Base-by-base conservation (phyloP, 1,140 invertebrate genomes). In the Neodiprion lecontei region DNA sequence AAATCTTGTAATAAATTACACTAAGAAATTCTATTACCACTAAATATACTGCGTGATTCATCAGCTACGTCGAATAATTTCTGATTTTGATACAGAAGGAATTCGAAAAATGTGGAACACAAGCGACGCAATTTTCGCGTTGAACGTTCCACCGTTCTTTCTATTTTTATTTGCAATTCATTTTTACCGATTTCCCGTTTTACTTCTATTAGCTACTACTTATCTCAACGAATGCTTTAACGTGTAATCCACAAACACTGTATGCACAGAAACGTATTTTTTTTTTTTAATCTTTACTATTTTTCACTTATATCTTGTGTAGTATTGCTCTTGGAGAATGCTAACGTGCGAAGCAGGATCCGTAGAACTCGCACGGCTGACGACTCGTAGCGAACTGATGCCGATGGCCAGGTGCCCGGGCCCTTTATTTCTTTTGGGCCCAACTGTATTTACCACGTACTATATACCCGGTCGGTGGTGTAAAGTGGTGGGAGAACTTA, bases 381-480 rank as follows among this genome's bases (percentile, higher is more conserved):
- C 79, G 82, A 81, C 78, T 78, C 78, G 76, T 76, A 80, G 80
- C 82, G 79, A 82, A 87, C 85, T 86, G 87, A 81, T 79, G 86
- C 78, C 70, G 68, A 73, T 74, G 72, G 75, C 84, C 85, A 86
- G 85, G 85, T 87, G 85, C 80, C 81, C 79, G 79, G 82, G 77
- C 83, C 84, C 83, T 87, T 88, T 88, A 88, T 88, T 86, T 81
- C 82, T 86, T 86, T 88, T 84, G 78, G 83, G 80, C 77, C 77
- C 72, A 61, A 61, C 77, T 71, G 76, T 48, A 68, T 74, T 69
- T 67, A 17, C 67, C 72, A 67, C 12, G 65, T 67, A 68, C 40
- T 17, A 28, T 71, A 48, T 17, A 71, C 28, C 17, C n/a, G 48
- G 23, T 8, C 67, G 14, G 47, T 80, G 77, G 83, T 81, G 80